Evolutionary conservation across 1,140 invertebrate genomes (phyloP).

Genomic region (Drosophila grimshawi): DNA sequence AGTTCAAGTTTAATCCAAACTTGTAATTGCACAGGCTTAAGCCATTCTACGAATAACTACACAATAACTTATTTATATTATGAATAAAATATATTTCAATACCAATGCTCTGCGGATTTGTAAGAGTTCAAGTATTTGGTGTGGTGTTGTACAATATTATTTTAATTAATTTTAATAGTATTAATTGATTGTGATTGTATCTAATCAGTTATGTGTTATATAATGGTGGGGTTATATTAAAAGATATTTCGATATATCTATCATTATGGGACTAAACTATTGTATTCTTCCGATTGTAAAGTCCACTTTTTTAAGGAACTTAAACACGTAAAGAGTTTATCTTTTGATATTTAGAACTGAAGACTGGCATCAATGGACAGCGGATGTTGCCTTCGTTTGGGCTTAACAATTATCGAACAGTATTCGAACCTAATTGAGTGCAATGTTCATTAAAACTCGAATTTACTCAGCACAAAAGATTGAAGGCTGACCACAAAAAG

Average conservation of each 20-base stretch:
- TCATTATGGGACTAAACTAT: too few relatives aligned
- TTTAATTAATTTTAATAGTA: too few relatives aligned
- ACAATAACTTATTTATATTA: not conserved
- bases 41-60: not conserved
- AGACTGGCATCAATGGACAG: not conserved
- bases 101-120: too few relatives aligned
- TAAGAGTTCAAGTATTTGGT: too few relatives aligned
- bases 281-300: too few relatives aligned
- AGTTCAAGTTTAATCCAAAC: constrained; percentile 25
- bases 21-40: not conserved
- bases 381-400: constrained; percentile 27
- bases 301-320: too few relatives aligned
- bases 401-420: constrained; percentile 29
- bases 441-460: constrained; percentile 44
- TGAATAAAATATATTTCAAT: not conserved
- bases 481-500: constrained; percentile 53
- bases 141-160: too few relatives aligned
- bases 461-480: constrained; percentile 39
- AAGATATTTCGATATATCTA: too few relatives aligned
- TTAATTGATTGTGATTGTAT: not conserved
- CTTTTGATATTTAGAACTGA: constrained; percentile 6
- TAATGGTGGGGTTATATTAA: too few relatives aligned
- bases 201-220: too few relatives aligned
- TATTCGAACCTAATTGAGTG: constrained; percentile 29
- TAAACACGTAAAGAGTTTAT: too few relatives aligned